phyloP scores from a whole-genome alignment of 2,797 vertebrate species.

The Sebastes diploproa region DNA sequence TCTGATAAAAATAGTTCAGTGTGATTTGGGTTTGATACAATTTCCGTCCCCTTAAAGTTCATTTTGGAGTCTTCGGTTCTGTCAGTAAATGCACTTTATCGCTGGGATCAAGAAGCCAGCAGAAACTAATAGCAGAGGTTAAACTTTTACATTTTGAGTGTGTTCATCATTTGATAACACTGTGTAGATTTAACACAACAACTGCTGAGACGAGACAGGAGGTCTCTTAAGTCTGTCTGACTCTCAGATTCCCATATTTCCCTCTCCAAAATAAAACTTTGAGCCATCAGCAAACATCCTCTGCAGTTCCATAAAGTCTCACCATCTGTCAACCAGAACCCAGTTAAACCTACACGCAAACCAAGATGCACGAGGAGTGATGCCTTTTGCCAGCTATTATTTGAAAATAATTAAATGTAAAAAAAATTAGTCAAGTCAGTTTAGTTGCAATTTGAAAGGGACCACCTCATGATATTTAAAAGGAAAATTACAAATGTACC shows the following conservation, averaged over 20 bases:
- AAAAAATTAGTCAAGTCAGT: not conserved
- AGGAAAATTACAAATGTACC: not conserved
- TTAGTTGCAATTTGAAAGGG: not conserved
- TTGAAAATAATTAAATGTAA: not conserved
- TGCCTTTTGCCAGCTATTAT: constrained; percentile 2
- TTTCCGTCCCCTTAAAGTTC: constrained; percentile 2
- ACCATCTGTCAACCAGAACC: constrained; percentile 47
- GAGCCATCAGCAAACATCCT: constrained; percentile 42
- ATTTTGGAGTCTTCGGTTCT: not conserved
- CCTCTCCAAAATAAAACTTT: constrained; percentile 46
- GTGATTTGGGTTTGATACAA: constrained; percentile 8
- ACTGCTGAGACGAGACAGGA: constrained; percentile 29
- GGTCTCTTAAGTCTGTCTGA: constrained; percentile 30
- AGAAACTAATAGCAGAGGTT: constrained; percentile 25
- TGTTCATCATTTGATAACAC: constrained; percentile 10
- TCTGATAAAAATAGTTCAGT: not conserved
- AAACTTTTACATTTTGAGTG: constrained; percentile 22
- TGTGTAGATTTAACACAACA: constrained; percentile 12
- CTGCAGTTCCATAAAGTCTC: constrained; percentile 33
- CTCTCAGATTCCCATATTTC: constrained; percentile 41
- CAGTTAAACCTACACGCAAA: constrained; percentile 25
- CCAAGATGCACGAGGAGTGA: constrained; percentile 2
- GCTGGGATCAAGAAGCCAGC: constrained; percentile 2
- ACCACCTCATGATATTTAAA: not conserved
- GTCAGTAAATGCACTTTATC: constrained; percentile 12